Evolutionary conservation across 2,888 invertebrate genomes (phyloP).

Genomic region (Dynastes maya): DNA sequence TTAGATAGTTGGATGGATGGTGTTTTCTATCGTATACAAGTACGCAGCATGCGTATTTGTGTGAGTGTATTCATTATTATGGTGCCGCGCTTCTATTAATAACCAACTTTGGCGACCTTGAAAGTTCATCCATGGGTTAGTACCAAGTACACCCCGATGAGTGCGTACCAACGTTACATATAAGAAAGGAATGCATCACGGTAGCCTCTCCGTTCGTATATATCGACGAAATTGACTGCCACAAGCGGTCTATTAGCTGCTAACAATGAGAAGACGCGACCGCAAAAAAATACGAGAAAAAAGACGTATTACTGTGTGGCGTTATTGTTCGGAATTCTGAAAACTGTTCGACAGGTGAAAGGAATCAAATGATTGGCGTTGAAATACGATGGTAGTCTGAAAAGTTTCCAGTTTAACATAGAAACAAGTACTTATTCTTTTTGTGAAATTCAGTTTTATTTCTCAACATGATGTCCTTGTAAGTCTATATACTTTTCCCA

Average conservation of each 20-base stretch:
- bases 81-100: constrained; percentile 56
- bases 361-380: too few relatives aligned
- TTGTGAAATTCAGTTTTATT: too few relatives aligned
- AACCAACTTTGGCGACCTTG: constrained; percentile 57
- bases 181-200: constrained; percentile 19
- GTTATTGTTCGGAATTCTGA: background rate
- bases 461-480: too few relatives aligned
- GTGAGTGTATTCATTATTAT: constrained; percentile 53
- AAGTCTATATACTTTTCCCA: too few relatives aligned
- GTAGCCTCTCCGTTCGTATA: constrained; percentile 9
- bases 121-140: constrained; percentile 57
- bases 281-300: background rate
- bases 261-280: background rate
- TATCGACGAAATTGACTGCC: background rate
- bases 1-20: constrained; percentile 22
- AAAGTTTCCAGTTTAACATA: too few relatives aligned
- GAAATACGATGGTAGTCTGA: background rate
- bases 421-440: background rate
- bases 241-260: background rate
- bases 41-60: background rate
- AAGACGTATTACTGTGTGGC: background rate
- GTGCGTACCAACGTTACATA: background rate
- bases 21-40: background rate
- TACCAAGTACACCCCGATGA: constrained; percentile 51
- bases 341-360: background rate